Evolutionary conservation across 2,113 vertebrate species (phyloP), one percentile per base, ranked within the genome.

Genomic region (Athene noctua): DNA sequence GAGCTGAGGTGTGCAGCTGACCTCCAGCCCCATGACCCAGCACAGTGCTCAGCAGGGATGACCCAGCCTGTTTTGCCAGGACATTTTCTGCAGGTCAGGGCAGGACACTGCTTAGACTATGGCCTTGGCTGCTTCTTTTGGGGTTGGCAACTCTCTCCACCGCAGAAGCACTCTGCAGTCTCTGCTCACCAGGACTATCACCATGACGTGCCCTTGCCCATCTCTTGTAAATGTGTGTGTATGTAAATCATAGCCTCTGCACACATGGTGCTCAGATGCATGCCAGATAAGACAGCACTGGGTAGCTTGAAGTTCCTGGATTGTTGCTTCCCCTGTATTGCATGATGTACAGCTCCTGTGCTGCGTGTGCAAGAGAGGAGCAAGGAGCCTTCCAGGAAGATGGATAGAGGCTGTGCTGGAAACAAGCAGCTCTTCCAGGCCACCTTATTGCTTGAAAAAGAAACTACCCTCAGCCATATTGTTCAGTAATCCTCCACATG

Each of bases 251-350:
- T 7, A 51, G 14, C 7, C 42, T 63, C 62, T 26, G 57, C 67
- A 34, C 0, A 0, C 30, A 4, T 0, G 0, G 55, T 47, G 46
- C 44, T 68, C 59, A 58, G 44, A 17, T 25, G 5, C 4, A 2
- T 13, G 73, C 49, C 11, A 13, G 34, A 3, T 30, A 44, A 44
- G 18, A 32, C n/a, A 88, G 29, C 20, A 13, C 0, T n/a, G 44
- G 27, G 42, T 10, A 66, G 14, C 10, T 42, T 25, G 59, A 88
- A 71, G 47, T 4, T 2, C 34, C 52, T 49, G 34, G 14, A 27
- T 71, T 40, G 6, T 7, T 83, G 34, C 47, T 84, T 63, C 16
- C 21, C 57, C 20, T 2, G 1, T 23, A 15, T 26, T 32, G 22
- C 25, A 25, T 3, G 1, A 8, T 2, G 16, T 44, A 11, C 14